Conservation (phyloP, 2,797 vertebrate species). For the Acridotheres tristis region DNA sequence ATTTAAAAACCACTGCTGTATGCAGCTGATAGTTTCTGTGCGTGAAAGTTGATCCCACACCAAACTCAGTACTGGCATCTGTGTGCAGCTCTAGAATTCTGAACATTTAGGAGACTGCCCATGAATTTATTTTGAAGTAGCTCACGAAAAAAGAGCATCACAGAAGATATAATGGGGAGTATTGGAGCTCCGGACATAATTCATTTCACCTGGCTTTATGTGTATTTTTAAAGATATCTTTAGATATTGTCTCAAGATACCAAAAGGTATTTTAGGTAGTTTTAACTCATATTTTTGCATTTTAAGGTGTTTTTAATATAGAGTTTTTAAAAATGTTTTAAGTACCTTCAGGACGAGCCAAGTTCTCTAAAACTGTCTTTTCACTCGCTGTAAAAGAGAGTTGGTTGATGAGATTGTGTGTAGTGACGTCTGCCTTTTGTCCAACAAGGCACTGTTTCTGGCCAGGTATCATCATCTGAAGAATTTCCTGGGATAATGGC, state of each 20-base stretch:
- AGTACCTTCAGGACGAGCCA: background rate
- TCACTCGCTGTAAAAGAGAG: background rate
- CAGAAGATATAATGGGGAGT: background rate
- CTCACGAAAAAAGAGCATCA: background rate
- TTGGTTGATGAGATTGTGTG: background rate
- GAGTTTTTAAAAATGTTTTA: background rate
- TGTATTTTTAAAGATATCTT: background rate
- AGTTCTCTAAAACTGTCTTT: background rate
- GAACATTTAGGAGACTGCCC: background rate
- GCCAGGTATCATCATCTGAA: background rate
- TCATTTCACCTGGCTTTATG: background rate
- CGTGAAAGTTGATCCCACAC: background rate
- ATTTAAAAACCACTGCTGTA: background rate
- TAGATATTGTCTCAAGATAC: background rate
- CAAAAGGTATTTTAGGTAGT: background rate
- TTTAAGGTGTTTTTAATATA: background rate
- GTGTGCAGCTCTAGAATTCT: background rate
- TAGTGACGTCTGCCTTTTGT: background rate
- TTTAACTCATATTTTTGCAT: background rate
- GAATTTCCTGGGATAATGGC: background rate
- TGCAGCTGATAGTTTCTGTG: background rate
- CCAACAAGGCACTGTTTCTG: background rate
- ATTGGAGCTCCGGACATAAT: background rate
- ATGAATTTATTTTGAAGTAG: background rate
- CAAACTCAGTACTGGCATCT: background rate